Percentiles rank a stretch among this genome's conserved stretches.
Evolutionary conservation across 2,888 invertebrate species (phyloP).

Genomic region (Helleia helle): DNA sequence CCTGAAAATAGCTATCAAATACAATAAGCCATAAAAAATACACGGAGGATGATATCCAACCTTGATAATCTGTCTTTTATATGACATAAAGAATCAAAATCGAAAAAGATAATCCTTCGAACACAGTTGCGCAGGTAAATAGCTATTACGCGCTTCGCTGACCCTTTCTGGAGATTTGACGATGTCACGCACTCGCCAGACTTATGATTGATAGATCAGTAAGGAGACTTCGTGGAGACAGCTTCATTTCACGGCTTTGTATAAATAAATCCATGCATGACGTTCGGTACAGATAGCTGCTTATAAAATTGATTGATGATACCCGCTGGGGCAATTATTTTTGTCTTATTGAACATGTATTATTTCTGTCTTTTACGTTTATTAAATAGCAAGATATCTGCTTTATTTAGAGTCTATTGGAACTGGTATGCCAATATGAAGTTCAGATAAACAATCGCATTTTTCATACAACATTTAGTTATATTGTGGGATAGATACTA

Average conservation of each 20-base stretch:
- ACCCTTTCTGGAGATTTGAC: constrained; percentile 49
- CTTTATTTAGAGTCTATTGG: too few relatives aligned
- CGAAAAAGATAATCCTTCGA: constrained; percentile 50
- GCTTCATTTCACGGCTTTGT: constrained; percentile 55
- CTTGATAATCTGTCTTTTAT: constrained; percentile 42
- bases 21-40: constrained; percentile 20
- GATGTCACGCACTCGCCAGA: constrained; percentile 32
- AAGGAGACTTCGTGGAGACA: constrained; percentile 35
- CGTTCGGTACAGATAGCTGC: constrained; percentile 24
- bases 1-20: neutral
- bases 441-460: too few relatives aligned
- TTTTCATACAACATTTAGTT: too few relatives aligned
- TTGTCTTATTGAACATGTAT: too few relatives aligned
- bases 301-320: constrained; percentile 26
- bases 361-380: too few relatives aligned
- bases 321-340: neutral
- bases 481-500: too few relatives aligned
- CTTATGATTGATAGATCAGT: constrained; percentile 56
- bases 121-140: constrained; percentile 57
- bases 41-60: constrained; percentile 25
- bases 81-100: constrained; percentile 54
- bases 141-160: constrained; percentile 69
- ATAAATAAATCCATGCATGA: constrained; percentile 46
- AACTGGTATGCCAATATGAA: too few relatives aligned
- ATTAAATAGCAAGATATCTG: too few relatives aligned